Percentiles rank a stretch among this genome's conserved stretches.
Evolutionary conservation across 2,888 invertebrate genomes (phyloP).

Genomic region (Callyntrura guangdongensis): DNA sequence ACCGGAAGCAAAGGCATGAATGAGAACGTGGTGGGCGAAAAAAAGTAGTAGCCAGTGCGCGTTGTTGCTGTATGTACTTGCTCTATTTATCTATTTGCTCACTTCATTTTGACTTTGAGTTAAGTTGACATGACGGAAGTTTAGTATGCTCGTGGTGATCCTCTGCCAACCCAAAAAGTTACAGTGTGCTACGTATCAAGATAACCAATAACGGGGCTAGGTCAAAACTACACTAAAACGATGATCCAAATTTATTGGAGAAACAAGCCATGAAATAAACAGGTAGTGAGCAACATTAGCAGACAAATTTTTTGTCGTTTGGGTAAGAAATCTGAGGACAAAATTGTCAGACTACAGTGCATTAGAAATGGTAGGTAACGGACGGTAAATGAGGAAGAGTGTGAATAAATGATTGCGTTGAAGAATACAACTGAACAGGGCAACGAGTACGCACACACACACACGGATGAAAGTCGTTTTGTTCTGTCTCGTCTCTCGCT

Average conservation of each 20-base stretch:
- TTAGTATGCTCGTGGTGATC: background rate
- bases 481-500: background rate
- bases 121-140: background rate
- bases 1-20: slow-evolving; percentile 2
- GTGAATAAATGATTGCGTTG: background rate
- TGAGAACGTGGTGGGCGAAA: background rate
- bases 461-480: too few relatives aligned
- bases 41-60: background rate
- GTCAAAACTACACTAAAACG: background rate
- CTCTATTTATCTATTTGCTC: background rate
- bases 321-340: background rate
- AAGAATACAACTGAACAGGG: background rate
- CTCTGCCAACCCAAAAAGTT: background rate
- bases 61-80: slow-evolving; percentile 4
- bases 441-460: background rate
- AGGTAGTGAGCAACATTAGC: background rate
- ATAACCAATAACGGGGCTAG: background rate
- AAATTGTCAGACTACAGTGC: background rate
- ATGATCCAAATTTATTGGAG: too few relatives aligned
- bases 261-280: background rate
- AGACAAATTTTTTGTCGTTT: background rate
- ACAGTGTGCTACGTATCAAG: background rate
- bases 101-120: background rate
- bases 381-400: background rate
- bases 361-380: too few relatives aligned